Base-by-base conservation (phyloP, 2,888 invertebrate genomes). In the Megastigmus dorsalis region DNA sequence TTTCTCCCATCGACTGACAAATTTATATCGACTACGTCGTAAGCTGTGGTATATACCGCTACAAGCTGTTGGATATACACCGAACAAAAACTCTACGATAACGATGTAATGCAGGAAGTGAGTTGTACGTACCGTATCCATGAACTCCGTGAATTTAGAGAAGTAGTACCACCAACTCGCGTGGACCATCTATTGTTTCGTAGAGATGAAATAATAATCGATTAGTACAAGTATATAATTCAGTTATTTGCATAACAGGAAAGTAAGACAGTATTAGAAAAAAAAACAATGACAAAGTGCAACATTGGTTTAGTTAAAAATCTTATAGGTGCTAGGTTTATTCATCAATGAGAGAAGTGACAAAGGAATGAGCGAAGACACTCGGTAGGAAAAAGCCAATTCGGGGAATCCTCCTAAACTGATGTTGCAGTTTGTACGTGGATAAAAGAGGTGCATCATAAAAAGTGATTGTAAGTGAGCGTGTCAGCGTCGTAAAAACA, bases 131-230 rank as follows among this genome's bases (percentile, higher is more conserved):
- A 97, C 97, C 89, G 97, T 97, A 89, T 97, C 97, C 89, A 97
- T 92, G 88, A 97, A 96, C 89, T 98, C 98, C 81, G 97, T 95
- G 89, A 97, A 97, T 89, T 98, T 98, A 68, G 97, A 97, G 88
- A 97, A 94, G 89, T 95, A 97, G 89, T 97, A 97, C 96, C 96
- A 96, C 97, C 97, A 97, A 88, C 96, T 95, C 45, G 94, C 95
- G 88, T 94, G 92, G 72, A 95, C 95, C 96, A 97, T 97, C 97
- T 97, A 91, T 82, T 75, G 23, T 48, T 30, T 55, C 23, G 26
- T 23, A 5, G 38, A n/a, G 41, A n/a, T 10, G 20, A 70, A 62
- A 55, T 60, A 65, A 63, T 13, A 33, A 28, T 57, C 15, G 33
- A 43, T 74, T 65, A 74, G 15, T 65, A 33, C 2, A 43, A 26